Percentiles rank a stretch among this genome's conserved stretches.
phyloP scores from a whole-genome alignment of 2,113 vertebrate genomes.

The Nipponia nippon region DNA sequence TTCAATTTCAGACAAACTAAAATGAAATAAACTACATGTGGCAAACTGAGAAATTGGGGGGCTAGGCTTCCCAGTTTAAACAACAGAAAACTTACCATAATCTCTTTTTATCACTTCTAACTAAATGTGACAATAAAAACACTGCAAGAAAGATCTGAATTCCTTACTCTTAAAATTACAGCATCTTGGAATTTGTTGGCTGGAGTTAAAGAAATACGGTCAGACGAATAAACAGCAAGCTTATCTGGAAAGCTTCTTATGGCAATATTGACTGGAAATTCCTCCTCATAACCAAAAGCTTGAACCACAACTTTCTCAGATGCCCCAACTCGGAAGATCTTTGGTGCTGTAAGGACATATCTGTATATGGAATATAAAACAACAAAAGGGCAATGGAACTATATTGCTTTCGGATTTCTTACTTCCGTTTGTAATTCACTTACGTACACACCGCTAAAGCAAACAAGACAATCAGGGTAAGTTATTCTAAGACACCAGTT shows the following conservation, averaged over 20 bases:
- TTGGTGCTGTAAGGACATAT: constrained; percentile 86
- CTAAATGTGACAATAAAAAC: not conserved
- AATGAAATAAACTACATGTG: not conserved
- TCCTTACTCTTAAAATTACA: constrained; percentile 77
- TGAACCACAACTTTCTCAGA: constrained; percentile 83
- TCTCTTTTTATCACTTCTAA: not conserved
- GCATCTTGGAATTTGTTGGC: constrained; percentile 78
- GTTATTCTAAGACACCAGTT: not conserved
- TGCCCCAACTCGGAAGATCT: constrained; percentile 75
- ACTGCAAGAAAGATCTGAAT: not conserved
- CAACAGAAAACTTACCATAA: not conserved
- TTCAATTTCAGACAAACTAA: not conserved
- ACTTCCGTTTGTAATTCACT: not conserved
- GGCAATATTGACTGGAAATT: constrained; percentile 70
- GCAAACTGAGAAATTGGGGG: not conserved
- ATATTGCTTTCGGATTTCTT: not conserved
- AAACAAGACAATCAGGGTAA: not conserved
- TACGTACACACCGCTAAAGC: accelerated
- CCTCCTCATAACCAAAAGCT: constrained; percentile 76
- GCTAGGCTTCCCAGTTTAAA: not conserved
- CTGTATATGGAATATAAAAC: constrained; percentile 62
- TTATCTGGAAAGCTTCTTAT: constrained; percentile 83
- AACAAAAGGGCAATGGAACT: not conserved
- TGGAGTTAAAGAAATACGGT: constrained; percentile 62
- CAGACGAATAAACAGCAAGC: constrained; percentile 34